Conservation (phyloP, 2,888 invertebrate species). For the Limnephilus marmoratus region DNA sequence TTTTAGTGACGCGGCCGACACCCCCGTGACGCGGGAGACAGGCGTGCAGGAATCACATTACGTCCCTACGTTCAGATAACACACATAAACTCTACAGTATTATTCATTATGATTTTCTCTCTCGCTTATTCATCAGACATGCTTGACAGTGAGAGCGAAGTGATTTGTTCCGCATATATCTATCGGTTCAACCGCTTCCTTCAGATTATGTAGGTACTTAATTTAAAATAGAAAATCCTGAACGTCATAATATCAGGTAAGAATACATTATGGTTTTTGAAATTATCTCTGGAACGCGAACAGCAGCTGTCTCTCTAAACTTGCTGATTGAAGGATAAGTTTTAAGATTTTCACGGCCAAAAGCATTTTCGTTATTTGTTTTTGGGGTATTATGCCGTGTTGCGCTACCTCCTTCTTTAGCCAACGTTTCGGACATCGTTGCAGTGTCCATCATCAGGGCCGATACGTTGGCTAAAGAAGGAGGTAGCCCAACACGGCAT, state of each 20-base stretch:
- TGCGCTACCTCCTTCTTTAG: no score
- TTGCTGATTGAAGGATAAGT: no score
- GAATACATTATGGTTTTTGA: neutral
- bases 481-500: no score
- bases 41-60: slow-evolving; percentile 35
- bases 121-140: neutral
- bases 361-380: no score
- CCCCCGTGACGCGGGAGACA: slow-evolving; percentile 38
- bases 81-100: neutral
- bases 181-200: neutral
- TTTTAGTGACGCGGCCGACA: slow-evolving; percentile 39
- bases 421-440: no score
- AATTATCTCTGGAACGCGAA: neutral
- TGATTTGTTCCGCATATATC: neutral
- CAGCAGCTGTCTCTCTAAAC: neutral
- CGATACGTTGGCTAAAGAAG: no score
- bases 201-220: neutral
- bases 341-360: no score
- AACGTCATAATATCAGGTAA: neutral
- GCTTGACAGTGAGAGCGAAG: neutral
- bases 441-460: no score
- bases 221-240: neutral
- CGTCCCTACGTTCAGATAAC: slow-evolving; percentile 11
- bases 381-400: no score
- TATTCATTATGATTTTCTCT: neutral